A percentile compares a stretch with the other conserved stretches of the same genome.
These are phyloP conservation scores for Pilophorus perplexus DNA, from an alignment of 2,888 invertebrate genomes.

Conservation along the genomic window DNA sequence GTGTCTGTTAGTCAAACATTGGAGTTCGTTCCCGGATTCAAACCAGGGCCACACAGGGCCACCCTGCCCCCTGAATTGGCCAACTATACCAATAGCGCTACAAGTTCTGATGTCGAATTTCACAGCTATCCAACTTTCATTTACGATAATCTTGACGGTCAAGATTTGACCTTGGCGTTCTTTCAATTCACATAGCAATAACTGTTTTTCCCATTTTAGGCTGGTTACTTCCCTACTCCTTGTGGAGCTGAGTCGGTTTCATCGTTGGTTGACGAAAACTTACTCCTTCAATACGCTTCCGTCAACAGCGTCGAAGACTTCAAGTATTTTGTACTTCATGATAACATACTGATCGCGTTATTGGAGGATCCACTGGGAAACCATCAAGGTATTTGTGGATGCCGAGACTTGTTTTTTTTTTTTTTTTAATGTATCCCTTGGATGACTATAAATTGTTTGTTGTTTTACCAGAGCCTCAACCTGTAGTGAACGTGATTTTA, in stretches of 20 bases:
- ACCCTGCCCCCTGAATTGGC: too few relatives aligned
- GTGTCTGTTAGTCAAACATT: too few relatives aligned
- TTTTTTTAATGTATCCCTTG: too few relatives aligned
- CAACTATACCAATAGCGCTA: too few relatives aligned
- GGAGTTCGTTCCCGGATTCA: too few relatives aligned
- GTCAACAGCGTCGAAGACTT: constrained; percentile 56
- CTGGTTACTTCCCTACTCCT: constrained; percentile 79
- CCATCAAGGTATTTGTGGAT: constrained; percentile 57
- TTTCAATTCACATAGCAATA: too few relatives aligned
- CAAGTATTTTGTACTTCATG: constrained; percentile 85
- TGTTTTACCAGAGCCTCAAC: constrained; percentile 75
- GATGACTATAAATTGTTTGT: not conserved
- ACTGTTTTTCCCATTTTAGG: constrained; percentile 55
- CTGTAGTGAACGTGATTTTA: constrained; percentile 83
- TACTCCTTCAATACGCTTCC: constrained; percentile 73
- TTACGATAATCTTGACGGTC: too few relatives aligned
- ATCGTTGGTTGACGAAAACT: constrained; percentile 83
- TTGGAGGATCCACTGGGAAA: constrained; percentile 92
- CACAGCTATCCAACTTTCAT: too few relatives aligned
- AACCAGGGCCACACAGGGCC: too few relatives aligned
- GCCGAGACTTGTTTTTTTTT: not conserved
- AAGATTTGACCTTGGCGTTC: too few relatives aligned
- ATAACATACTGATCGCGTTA: constrained; percentile 81
- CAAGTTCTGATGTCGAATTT: too few relatives aligned
- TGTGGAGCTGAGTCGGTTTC: constrained; percentile 81